These are phyloP conservation scores for Sphenodon punctatus DNA, from an alignment of 2,797 vertebrate species.

Conservation along the genomic window DNA sequence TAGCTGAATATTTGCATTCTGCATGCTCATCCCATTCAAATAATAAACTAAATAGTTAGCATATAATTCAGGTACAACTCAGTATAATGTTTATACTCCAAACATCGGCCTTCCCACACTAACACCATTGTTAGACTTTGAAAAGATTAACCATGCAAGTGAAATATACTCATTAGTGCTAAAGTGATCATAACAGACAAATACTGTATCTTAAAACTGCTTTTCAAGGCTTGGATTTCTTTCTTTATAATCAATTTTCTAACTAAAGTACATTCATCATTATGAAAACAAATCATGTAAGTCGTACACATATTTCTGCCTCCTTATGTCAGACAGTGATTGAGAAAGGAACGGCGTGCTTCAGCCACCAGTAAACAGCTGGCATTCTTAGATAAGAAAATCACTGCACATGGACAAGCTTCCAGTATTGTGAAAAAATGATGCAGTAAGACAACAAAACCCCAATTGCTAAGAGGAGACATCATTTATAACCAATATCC, in stretches of 20 bases:
- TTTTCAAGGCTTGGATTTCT: constrained; percentile 73
- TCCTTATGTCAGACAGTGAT: constrained; percentile 75
- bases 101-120: constrained; percentile 60
- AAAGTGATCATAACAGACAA: constrained; percentile 69
- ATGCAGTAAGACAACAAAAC: constrained; percentile 55
- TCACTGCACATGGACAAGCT: constrained; percentile 67
- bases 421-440: constrained; percentile 67
- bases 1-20: constrained; percentile 49
- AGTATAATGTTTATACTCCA: constrained; percentile 50
- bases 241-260: constrained; percentile 76
- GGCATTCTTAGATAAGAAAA: constrained; percentile 81
- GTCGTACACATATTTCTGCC: constrained; percentile 76
- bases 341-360: constrained; percentile 77
- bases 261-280: constrained; percentile 71
- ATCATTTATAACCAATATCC: constrained; percentile 72
- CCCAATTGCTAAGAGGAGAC: constrained; percentile 66
- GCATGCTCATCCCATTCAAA: constrained; percentile 46
- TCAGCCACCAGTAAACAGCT: constrained; percentile 77
- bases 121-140: constrained; percentile 63
- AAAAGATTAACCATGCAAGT: constrained; percentile 69
- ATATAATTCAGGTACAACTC: constrained; percentile 63
- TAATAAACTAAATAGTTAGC: constrained; percentile 61
- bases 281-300: constrained; percentile 77
- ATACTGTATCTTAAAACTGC: constrained; percentile 70
- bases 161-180: constrained; percentile 74